A percentile compares a stretch with the other conserved stretches of the same genome.
These are phyloP conservation scores for Chelonia mydas DNA, from an alignment of 2,797 vertebrate genomes.

Conservation along the genomic window DNA sequence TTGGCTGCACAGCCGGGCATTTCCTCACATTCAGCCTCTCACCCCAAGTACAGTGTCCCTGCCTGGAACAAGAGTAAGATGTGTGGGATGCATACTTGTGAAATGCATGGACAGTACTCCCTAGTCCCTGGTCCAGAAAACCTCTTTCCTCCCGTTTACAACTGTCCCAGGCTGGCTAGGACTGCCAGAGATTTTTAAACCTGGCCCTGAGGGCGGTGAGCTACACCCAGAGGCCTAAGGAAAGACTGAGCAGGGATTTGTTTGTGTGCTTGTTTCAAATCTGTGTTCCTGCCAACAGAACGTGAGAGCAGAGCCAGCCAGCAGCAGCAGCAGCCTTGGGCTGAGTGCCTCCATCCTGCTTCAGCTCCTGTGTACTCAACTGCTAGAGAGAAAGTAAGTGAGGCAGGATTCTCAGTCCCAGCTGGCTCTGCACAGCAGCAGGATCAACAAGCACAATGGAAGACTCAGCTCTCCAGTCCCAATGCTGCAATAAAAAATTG, in stretches of 20 bases:
- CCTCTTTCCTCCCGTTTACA: slow-evolving; percentile 12
- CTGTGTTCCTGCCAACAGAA: neutral
- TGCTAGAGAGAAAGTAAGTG: rapidly evolving
- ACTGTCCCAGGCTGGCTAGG: neutral
- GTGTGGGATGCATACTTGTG: neutral
- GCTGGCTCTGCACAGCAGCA: rapidly evolving
- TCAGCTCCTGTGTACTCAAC: neutral
- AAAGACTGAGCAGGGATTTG: neutral
- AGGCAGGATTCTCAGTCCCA: rapidly evolving
- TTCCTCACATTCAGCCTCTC: neutral
- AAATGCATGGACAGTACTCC: slow-evolving; percentile 19
- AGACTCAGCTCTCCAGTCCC: rapidly evolving
- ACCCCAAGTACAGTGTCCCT: neutral
- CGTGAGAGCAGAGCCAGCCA: neutral
- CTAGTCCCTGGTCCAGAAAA: slow-evolving; percentile 48
- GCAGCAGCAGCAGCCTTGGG: neutral
- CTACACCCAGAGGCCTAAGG: neutral
- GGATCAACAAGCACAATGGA: rapidly evolving
- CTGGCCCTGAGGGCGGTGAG: neutral
- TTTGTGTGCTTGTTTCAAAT: neutral
- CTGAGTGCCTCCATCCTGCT: rapidly evolving
- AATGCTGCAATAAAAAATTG: neutral
- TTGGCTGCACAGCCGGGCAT: neutral
- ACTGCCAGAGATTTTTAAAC: neutral
- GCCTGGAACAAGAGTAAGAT: slow-evolving; percentile 28